Evolutionary conservation across 1,140 invertebrate species (phyloP).

Genomic region (Aphelenchoides fujianensis): DNA sequence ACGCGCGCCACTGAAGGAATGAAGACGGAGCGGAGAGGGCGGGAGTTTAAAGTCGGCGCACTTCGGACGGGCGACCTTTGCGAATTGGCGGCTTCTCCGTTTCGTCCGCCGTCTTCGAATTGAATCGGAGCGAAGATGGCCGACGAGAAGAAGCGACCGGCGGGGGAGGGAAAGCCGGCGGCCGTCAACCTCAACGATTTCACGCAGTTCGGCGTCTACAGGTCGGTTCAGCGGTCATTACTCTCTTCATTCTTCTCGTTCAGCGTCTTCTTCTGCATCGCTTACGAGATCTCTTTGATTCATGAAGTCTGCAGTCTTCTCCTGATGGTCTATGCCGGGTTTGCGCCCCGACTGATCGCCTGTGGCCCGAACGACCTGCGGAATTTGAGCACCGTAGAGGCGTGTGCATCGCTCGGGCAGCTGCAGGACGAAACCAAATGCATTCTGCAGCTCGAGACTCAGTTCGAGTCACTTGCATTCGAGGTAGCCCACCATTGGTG

Average conservation of each 20-base stretch:
- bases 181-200: conserved; percentile 3
- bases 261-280: conserved; percentile 17
- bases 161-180: neutral
- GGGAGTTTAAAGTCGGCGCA: neutral
- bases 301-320: neutral
- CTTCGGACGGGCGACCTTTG: neutral
- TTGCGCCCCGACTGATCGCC: conserved; percentile 20
- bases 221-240: too few relatives aligned
- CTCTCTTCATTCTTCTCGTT: neutral
- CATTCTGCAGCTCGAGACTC: conserved; percentile 23
- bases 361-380: conserved; percentile 25
- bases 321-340: conserved; percentile 33
- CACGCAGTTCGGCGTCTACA: conserved; percentile 15
- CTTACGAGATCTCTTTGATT: neutral
- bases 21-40: too few relatives aligned
- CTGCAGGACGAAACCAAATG: conserved; percentile 21
- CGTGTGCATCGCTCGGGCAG: conserved; percentile 8
- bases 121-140: neutral
- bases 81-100: too few relatives aligned
- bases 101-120: neutral
- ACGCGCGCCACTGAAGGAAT: too few relatives aligned
- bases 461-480: conserved; percentile 25
- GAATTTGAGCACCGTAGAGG: conserved; percentile 26
- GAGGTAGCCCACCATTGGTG: conserved; percentile 20
- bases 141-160: neutral